Evolutionary conservation across 2,113 vertebrate species (phyloP).

Genomic region (Macaca nemestrina): DNA sequence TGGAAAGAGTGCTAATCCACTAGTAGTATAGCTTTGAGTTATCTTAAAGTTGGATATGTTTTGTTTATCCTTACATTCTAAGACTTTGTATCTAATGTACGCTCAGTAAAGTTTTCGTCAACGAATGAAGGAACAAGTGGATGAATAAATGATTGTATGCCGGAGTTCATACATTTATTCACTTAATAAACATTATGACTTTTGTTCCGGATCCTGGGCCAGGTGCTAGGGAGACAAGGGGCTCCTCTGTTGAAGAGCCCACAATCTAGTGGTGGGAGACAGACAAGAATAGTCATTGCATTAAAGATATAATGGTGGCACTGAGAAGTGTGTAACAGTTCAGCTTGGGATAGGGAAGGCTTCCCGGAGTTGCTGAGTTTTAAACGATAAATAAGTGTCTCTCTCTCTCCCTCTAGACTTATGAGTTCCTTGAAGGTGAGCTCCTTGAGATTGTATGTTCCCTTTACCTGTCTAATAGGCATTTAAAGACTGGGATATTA

Average conservation of each 20-base stretch:
- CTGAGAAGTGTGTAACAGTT: neutral
- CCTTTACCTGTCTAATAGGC: slow-evolving; percentile 6
- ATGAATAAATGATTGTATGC: slow-evolving; percentile 11
- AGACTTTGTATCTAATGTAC: neutral
- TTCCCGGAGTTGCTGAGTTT: slow-evolving; percentile 3
- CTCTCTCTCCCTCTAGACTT: neutral
- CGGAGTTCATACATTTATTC: neutral
- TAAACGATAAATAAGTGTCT: neutral
- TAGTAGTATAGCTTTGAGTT: neutral
- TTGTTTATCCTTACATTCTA: neutral
- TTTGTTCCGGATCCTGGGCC: neutral
- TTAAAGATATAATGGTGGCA: neutral
- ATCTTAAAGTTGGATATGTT: slow-evolving; percentile 23
- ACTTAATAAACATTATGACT: neutral
- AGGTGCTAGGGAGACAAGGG: neutral
- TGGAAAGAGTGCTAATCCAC: neutral
- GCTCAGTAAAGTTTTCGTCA: slow-evolving; percentile 34
- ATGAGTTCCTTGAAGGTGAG: neutral
- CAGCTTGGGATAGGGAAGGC: neutral
- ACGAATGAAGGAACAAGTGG: neutral
- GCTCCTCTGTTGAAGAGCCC: neutral
- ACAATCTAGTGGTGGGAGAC: neutral
- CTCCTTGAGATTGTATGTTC: neutral
- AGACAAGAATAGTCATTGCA: neutral
- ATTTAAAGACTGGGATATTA: neutral